Evolutionary conservation across 2,797 vertebrate genomes (phyloP).

Genomic region (Silurus aristotelis): DNA sequence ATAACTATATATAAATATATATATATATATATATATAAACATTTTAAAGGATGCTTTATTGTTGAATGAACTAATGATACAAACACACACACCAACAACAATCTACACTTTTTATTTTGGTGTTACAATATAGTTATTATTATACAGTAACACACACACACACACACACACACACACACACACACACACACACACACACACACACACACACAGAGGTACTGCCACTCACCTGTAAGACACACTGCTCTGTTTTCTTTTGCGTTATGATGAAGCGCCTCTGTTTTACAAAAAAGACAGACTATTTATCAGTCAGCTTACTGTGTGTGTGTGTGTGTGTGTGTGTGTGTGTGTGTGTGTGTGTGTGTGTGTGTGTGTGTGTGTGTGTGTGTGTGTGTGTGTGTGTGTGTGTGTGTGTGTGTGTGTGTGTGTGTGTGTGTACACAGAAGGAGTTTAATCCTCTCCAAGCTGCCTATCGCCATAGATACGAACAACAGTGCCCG

Average conservation of each 20-base stretch:
- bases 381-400: conserved; percentile 40
- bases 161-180: conserved; percentile 1
- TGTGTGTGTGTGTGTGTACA: conserved; percentile 41
- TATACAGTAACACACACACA: neutral
- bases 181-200: conserved; percentile 17
- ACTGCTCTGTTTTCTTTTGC: neutral
- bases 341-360: conserved; percentile 22
- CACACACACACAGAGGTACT: conserved; percentile 4
- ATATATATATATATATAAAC: too few species aligned
- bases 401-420: conserved; percentile 22
- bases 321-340: conserved; percentile 24
- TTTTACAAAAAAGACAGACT: neutral
- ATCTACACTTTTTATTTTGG: too few species aligned
- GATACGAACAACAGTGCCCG: conserved; percentile 72
- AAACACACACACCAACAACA: neutral
- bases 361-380: conserved; percentile 18
- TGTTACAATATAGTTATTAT: too few species aligned
- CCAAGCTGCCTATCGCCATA: conserved; percentile 71
- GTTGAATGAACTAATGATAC: neutral
- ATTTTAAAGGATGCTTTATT: neutral
- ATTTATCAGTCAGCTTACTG: neutral
- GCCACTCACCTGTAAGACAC: conserved; percentile 24
- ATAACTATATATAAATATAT: too few species aligned
- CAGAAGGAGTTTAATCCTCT: conserved; percentile 66
- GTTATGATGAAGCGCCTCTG: neutral